Conservation (phyloP, 2,888 invertebrate genomes). For the Neoitamus cyanurus region DNA sequence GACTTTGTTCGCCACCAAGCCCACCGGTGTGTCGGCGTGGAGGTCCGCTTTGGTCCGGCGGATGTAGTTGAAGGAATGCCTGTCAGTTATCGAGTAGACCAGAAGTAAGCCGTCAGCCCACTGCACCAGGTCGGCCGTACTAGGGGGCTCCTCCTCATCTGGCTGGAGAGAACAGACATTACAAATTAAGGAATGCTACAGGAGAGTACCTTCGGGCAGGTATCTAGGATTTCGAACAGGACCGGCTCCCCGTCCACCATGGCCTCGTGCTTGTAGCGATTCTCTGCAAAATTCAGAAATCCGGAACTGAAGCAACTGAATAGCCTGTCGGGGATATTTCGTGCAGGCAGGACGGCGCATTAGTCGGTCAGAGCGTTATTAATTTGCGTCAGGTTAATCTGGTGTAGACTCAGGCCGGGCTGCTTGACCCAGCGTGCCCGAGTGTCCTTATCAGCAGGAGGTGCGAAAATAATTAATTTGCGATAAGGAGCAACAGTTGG, state of each 20-base stretch:
- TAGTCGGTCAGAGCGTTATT: neutral
- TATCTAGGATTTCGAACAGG: slow-evolving; percentile 90
- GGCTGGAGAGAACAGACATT: slow-evolving; percentile 59
- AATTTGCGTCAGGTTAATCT: neutral
- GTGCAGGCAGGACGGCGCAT: neutral
- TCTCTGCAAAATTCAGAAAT: slow-evolving; percentile 72
- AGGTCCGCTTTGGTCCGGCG: slow-evolving; percentile 77
- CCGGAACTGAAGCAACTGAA: neutral
- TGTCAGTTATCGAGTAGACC: slow-evolving; percentile 91
- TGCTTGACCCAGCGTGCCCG: neutral
- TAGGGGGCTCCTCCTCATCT: slow-evolving; percentile 79
- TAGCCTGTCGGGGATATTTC: neutral
- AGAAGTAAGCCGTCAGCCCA: slow-evolving; percentile 92
- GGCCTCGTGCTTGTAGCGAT: slow-evolving; percentile 90
- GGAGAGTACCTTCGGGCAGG: slow-evolving; percentile 72
- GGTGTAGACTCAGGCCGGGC: neutral
- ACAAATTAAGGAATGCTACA: slow-evolving; percentile 15
- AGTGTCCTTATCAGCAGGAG: slow-evolving; percentile 11
- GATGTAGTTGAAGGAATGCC: slow-evolving; percentile 85
- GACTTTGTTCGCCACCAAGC: slow-evolving; percentile 90
- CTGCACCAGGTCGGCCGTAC: slow-evolving; percentile 76
- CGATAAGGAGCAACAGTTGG: slow-evolving; percentile 39
- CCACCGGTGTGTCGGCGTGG: slow-evolving; percentile 79
- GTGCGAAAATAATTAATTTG: slow-evolving; percentile 44
- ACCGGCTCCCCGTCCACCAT: slow-evolving; percentile 89